These are phyloP conservation scores for Orientallactaga bullata DNA, from an alignment of 2,113 vertebrate genomes.

Conservation along the genomic window DNA sequence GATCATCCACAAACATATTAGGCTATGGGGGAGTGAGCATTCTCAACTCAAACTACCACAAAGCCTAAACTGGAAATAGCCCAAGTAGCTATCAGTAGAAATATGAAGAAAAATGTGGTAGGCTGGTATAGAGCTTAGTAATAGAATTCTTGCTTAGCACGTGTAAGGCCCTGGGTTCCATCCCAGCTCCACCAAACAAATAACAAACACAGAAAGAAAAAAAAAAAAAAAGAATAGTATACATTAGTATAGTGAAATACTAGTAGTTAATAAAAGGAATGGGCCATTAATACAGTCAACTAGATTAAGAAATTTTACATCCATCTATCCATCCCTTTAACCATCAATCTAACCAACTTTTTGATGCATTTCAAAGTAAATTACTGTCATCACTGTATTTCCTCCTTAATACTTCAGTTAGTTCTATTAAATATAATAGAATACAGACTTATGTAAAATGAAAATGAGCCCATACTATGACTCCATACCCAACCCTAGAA, in stretches of 20 bases:
- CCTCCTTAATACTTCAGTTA: not conserved
- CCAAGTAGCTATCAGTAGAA: not conserved
- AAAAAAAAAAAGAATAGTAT: not conserved
- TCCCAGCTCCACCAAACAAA: not conserved
- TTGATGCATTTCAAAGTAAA: not conserved
- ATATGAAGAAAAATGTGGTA: not conserved
- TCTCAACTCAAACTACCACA: no score
- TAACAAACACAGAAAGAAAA: no score
- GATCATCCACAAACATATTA: no score
- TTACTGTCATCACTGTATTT: not conserved
- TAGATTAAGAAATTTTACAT: not conserved
- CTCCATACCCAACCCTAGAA: slow-evolving; percentile 12
- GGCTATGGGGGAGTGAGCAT: no score
- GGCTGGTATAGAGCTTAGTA: not conserved
- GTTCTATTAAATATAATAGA: not conserved
- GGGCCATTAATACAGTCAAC: not conserved
- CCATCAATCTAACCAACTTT: not conserved
- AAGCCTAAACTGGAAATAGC: not conserved
- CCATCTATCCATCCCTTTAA: not conserved
- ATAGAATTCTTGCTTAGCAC: no score
- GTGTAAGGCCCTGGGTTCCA: not conserved
- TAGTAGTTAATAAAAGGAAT: not conserved
- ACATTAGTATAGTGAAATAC: not conserved
- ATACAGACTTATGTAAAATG: slow-evolving; percentile 13
- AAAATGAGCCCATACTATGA: not conserved